Percentiles rank a stretch among this genome's conserved stretches.
Evolutionary conservation across 2,888 invertebrate species (phyloP).

Genomic region (Dermolepida albohirtum): DNA sequence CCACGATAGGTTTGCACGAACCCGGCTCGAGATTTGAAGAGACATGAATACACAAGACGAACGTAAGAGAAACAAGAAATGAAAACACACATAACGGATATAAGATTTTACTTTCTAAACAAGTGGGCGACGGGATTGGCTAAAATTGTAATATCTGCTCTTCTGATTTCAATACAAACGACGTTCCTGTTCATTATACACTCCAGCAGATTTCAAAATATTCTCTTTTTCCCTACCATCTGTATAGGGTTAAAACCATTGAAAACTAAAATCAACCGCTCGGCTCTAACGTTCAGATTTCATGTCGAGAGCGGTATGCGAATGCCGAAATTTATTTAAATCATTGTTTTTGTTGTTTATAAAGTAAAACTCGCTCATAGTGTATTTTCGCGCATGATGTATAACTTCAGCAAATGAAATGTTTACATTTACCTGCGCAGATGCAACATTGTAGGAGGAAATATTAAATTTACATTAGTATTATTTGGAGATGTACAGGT

Average conservation of each 20-base stretch:
- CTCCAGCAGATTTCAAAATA: slow-evolving; percentile 33
- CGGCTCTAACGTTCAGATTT: not conserved
- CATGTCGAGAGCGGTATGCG: not conserved
- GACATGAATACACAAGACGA: slow-evolving; percentile 15
- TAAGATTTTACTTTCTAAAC: slow-evolving; percentile 31
- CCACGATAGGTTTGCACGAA: slow-evolving; percentile 3
- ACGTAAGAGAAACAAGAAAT: not conserved
- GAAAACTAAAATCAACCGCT: slow-evolving; percentile 21
- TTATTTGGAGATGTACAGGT: too few species aligned
- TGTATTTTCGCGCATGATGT: too few species aligned
- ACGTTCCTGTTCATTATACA: slow-evolving; percentile 34
- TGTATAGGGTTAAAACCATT: not conserved
- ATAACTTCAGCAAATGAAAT: too few species aligned
- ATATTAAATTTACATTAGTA: too few species aligned
- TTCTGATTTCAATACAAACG: slow-evolving; percentile 29
- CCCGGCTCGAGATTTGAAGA: not conserved
- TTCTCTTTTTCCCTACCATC: not conserved
- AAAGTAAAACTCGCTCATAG: too few species aligned
- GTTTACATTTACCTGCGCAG: too few species aligned
- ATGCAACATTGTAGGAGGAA: too few species aligned
- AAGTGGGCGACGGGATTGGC: slow-evolving; percentile 18
- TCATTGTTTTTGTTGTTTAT: too few species aligned
- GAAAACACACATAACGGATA: slow-evolving; percentile 7
- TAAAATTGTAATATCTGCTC: slow-evolving; percentile 35
- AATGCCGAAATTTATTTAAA: too few species aligned